Conservation (phyloP, 1,140 invertebrate species). For the Lordiphosa stackelbergi region DNA sequence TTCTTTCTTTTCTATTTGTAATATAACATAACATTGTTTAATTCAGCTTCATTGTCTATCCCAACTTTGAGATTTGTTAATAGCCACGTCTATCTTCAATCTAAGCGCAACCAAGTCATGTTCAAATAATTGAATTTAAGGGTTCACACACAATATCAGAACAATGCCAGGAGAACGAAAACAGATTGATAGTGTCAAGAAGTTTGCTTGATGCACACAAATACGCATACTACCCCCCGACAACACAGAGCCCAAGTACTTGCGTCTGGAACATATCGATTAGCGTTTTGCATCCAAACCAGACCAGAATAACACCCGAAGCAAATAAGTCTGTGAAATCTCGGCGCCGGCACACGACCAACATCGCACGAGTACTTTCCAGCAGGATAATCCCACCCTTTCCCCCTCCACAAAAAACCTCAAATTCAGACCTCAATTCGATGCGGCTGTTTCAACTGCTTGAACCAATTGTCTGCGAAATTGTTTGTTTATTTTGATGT, state of each 20-base stretch:
- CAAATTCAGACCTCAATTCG: slow-evolving; percentile 48
- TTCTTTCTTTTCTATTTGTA: too few species aligned
- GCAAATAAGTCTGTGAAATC: slow-evolving; percentile 49
- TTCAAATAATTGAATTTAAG: too few species aligned
- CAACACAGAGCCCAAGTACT: slow-evolving; percentile 24
- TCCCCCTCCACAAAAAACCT: slow-evolving; percentile 1
- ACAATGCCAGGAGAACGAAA: slow-evolving; percentile 26
- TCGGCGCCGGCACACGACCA: slow-evolving; percentile 46
- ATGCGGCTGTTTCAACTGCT: slow-evolving; percentile 45
- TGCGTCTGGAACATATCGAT: slow-evolving; percentile 68
- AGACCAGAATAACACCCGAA: slow-evolving; percentile 20
- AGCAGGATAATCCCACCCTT: slow-evolving; percentile 61
- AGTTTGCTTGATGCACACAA: slow-evolving; percentile 29
- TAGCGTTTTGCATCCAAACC: slow-evolving; percentile 56
- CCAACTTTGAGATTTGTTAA: background rate
- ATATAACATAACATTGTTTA: too few species aligned
- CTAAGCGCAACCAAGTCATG: too few species aligned
- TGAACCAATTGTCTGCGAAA: slow-evolving; percentile 69
- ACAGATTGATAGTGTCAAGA: slow-evolving; percentile 68
- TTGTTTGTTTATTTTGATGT: slow-evolving; percentile 74
- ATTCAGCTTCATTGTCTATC: too few species aligned
- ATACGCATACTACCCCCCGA: slow-evolving; percentile 25
- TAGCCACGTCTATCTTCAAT: slow-evolving; percentile 34
- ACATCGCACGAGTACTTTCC: slow-evolving; percentile 32
- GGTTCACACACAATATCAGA: slow-evolving; percentile 34